phyloP scores from a whole-genome alignment of 2,888 invertebrate genomes.

The Thereva nobilitata region DNA sequence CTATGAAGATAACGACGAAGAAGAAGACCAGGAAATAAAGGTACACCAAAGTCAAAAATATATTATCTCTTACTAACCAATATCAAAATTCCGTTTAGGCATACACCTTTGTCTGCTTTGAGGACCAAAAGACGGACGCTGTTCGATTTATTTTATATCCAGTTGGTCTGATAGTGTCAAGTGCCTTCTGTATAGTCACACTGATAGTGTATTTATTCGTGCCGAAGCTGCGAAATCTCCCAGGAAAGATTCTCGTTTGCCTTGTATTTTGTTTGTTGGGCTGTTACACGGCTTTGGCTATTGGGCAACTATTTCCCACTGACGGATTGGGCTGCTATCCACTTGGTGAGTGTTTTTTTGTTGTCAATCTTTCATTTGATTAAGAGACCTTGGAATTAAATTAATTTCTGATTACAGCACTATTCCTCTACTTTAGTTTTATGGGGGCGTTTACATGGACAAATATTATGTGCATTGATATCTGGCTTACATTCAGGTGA shows the following conservation, averaged over 20 bases:
- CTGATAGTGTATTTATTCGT: conserved; percentile 68
- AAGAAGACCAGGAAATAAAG: conserved; percentile 43
- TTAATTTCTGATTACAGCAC: conserved; percentile 60
- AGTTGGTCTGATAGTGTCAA: conserved; percentile 63
- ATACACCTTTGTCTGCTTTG: conserved; percentile 55
- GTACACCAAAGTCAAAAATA: conserved; percentile 44
- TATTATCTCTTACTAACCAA: background rate
- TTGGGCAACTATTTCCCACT: conserved; percentile 61
- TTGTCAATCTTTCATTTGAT: background rate
- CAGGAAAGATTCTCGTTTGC: conserved; percentile 74
- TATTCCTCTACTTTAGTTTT: conserved; percentile 69
- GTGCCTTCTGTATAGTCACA: conserved; percentile 68
- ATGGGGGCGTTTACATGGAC: conserved; percentile 76
- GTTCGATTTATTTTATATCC: conserved; percentile 54
- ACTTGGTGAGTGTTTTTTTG: conserved; percentile 59
- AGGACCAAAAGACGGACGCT: conserved; percentile 51
- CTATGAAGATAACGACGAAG: too few relatives aligned
- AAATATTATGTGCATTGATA: conserved; percentile 80
- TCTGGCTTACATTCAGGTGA: conserved; percentile 82
- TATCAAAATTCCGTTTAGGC: conserved; percentile 45
- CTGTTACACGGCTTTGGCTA: conserved; percentile 67
- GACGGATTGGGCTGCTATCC: conserved; percentile 59
- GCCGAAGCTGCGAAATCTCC: conserved; percentile 70
- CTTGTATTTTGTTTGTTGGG: conserved; percentile 68
- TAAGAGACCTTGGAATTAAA: background rate